Conservation (phyloP, 2,797 vertebrate species). For the Lagocephalus sceleratus region DNA sequence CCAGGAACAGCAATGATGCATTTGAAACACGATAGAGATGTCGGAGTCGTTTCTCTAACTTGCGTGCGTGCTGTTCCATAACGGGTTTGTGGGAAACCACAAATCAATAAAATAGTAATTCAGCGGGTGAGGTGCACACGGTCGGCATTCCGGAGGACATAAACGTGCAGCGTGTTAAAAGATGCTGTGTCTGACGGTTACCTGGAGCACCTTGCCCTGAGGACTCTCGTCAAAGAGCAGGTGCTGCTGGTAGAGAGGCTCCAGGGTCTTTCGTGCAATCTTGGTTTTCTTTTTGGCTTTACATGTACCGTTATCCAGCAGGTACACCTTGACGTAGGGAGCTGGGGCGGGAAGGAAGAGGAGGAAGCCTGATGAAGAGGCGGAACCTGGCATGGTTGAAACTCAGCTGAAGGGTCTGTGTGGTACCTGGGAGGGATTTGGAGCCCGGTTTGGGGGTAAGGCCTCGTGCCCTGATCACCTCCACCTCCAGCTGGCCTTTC, state of each 20-base stretch:
- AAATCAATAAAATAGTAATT: too few relatives aligned
- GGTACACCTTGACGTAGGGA: slow-evolving; percentile 97
- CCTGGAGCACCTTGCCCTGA: slow-evolving; percentile 98
- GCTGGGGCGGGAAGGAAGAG: slow-evolving; percentile 69
- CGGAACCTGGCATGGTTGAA: background rate
- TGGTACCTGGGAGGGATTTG: slow-evolving; percentile 94
- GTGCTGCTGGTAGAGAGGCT: slow-evolving; percentile 96
- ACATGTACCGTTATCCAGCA: slow-evolving; percentile 93
- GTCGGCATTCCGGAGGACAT: too few relatives aligned
- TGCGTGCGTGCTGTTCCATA: too few relatives aligned
- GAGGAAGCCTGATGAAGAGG: slow-evolving; percentile 46
- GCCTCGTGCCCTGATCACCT: slow-evolving; percentile 97
- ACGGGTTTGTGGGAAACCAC: too few relatives aligned
- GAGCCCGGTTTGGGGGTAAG: slow-evolving; percentile 96
- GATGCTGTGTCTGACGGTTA: slow-evolving; percentile 46
- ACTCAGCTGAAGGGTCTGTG: background rate
- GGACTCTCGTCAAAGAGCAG: slow-evolving; percentile 96
- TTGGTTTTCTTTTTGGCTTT: slow-evolving; percentile 99
- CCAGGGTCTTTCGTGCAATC: slow-evolving; percentile 98
- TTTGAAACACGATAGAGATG: too few relatives aligned
- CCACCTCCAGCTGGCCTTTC: slow-evolving; percentile 96
- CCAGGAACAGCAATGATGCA: background rate
- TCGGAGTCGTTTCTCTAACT: too few relatives aligned
- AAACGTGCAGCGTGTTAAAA: too few relatives aligned
- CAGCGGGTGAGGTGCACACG: too few relatives aligned